phyloP scores from a whole-genome alignment of 2,113 vertebrate genomes.

The Panthera uncia region DNA sequence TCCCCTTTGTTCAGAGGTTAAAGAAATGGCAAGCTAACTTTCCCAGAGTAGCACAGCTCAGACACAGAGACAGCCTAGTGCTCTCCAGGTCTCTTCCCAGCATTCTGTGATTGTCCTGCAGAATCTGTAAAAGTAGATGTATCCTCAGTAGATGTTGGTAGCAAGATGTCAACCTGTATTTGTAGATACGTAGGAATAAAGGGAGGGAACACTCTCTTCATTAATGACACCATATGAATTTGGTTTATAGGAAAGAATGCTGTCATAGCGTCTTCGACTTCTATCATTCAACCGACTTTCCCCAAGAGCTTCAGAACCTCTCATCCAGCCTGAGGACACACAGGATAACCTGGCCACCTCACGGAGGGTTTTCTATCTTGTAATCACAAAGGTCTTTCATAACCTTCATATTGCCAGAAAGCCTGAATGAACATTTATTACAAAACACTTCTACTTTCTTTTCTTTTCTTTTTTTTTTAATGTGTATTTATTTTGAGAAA shows the following conservation, averaged over 20 bases:
- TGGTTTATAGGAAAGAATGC: background rate
- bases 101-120: background rate
- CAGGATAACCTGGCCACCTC: background rate
- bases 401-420: slow-evolving; percentile 41
- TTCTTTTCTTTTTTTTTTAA: background rate
- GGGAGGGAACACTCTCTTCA: background rate
- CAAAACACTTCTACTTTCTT: slow-evolving; percentile 16
- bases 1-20: background rate
- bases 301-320: background rate
- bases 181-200: background rate
- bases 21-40: background rate
- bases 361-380: slow-evolving; percentile 60
- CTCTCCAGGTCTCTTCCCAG: background rate
- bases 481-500: no score
- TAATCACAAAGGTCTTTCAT: slow-evolving; percentile 9
- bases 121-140: no score
- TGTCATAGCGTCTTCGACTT: background rate
- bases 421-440: slow-evolving; percentile 60
- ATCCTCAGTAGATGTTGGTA: background rate
- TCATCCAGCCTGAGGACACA: slow-evolving; percentile 43
- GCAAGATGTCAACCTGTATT: background rate
- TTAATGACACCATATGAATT: background rate
- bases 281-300: slow-evolving; percentile 33
- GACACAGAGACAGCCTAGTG: background rate
- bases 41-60: no score